These are phyloP conservation scores for Bergia puertoricense DNA, from an alignment of 92 coral and sea anemone genomes.

Conservation along the genomic window DNA sequence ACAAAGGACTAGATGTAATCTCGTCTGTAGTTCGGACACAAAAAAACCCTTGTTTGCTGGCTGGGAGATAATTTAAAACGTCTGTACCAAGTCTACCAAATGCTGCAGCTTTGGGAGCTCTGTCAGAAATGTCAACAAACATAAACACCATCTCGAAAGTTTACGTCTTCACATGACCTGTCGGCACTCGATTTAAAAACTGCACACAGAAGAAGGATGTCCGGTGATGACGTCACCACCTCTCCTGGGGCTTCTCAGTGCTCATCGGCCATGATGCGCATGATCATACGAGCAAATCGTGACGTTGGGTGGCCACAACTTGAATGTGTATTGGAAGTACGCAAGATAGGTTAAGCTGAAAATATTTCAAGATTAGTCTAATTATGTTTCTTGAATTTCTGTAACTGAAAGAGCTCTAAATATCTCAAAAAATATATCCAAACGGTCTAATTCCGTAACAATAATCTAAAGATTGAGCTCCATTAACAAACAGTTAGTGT, in stretches of 20 bases:
- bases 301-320: neutral
- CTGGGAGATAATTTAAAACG: no score
- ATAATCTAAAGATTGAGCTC: no score
- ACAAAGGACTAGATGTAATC: neutral
- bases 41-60: neutral
- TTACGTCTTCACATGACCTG: neutral
- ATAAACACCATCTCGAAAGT: neutral
- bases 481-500: no score
- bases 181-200: neutral
- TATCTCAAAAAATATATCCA: no score
- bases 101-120: neutral
- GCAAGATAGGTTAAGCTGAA: no score
- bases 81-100: neutral
- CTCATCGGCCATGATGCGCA: neutral
- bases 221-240: slow-evolving; percentile 3
- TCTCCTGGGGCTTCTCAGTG: no score
- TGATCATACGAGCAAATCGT: neutral
- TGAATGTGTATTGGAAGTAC: no score
- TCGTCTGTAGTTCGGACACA: neutral
- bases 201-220: neutral
- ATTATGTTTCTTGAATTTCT: no score
- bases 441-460: no score
- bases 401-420: no score
- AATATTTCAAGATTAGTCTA: no score
- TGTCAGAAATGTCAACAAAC: neutral